These are phyloP conservation scores for Prenolepis imparis DNA, from an alignment of 2,888 invertebrate species.

Conservation along the genomic window DNA sequence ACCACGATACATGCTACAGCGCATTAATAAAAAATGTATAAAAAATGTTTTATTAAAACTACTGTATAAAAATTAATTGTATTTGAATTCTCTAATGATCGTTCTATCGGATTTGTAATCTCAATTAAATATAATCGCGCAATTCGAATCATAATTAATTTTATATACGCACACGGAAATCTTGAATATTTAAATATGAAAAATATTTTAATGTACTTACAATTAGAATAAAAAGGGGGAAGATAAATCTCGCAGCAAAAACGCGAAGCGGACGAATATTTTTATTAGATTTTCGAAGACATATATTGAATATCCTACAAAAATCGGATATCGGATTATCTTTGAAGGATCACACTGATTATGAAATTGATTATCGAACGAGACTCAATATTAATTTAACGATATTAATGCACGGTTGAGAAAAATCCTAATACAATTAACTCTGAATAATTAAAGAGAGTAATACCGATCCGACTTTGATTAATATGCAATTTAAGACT, in stretches of 20 bases:
- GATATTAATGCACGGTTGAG: neutral
- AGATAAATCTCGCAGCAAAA: neutral
- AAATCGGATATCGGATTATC: no score
- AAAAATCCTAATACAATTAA: neutral
- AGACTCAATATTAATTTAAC: neutral
- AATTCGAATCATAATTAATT: neutral
- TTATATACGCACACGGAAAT: neutral
- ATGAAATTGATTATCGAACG: neutral
- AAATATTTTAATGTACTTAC: neutral
- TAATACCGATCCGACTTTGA: slow-evolving; percentile 40
- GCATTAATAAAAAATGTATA: neutral
- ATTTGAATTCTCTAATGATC: neutral
- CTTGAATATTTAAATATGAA: neutral
- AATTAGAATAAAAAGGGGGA: no score
- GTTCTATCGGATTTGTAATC: neutral
- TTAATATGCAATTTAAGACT: slow-evolving; percentile 60
- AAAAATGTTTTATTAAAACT: neutral
- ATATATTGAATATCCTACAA: neutral
- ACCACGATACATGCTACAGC: neutral
- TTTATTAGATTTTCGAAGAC: neutral
- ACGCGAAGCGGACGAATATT: neutral
- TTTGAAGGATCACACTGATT: neutral
- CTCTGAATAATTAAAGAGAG: slow-evolving; percentile 28
- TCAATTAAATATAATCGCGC: neutral
- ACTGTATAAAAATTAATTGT: neutral